These are phyloP conservation scores for Ornithoptera priamus DNA, from an alignment of 2,888 invertebrate genomes.

Conservation along the genomic window DNA sequence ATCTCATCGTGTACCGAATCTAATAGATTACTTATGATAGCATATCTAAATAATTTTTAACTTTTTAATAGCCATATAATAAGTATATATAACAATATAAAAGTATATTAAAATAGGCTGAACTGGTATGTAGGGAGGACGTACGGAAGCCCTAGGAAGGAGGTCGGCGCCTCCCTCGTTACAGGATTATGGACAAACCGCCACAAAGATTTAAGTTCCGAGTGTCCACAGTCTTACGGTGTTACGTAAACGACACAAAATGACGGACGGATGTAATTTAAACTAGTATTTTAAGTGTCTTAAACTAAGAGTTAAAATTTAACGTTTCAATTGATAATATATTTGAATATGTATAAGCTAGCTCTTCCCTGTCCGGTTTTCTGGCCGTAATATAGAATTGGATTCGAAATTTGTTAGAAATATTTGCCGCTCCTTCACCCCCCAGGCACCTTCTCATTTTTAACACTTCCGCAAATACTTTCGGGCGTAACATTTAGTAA, in stretches of 20 bases:
- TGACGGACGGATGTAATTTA: not conserved
- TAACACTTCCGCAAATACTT: no score
- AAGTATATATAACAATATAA: not conserved
- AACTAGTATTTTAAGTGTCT: no score
- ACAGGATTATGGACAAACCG: constrained; percentile 68
- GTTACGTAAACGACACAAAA: constrained; percentile 27
- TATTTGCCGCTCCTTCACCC: no score
- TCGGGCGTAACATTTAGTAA: no score
- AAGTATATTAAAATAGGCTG: constrained; percentile 43
- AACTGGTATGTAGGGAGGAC: constrained; percentile 50
- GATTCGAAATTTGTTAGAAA: no score
- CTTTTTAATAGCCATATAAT: not conserved
- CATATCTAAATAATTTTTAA: not conserved
- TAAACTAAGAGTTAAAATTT: no score
- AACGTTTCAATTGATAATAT: no score
- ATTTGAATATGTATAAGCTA: no score
- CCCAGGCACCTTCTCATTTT: no score
- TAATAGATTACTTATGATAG: not conserved
- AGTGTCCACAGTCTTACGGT: constrained; percentile 38
- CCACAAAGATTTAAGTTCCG: constrained; percentile 64
- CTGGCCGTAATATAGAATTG: no score
- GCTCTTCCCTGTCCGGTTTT: no score
- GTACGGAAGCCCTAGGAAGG: constrained; percentile 64
- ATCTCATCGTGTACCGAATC: not conserved
- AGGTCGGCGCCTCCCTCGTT: constrained; percentile 73